Base-by-base conservation (phyloP, 2,113 vertebrate genomes). In the Oryctolagus cuniculus region DNA sequence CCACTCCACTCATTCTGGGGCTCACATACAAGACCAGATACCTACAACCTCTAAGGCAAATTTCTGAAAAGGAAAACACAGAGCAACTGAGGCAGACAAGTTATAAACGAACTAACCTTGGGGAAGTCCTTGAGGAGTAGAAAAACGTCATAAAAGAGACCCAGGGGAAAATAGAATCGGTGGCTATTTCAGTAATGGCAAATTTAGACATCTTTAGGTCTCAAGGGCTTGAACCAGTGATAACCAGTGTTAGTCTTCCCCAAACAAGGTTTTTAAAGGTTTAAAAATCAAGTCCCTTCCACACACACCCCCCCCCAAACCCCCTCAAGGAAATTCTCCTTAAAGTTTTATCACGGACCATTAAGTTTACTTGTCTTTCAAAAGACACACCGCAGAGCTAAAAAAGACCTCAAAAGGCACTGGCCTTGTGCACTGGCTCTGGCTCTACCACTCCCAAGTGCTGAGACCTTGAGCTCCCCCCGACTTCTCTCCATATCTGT, bases 291-390 rank as follows among this genome's bases (percentile, higher is more conserved):
- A 81, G 13, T 58, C 19, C 55, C 44, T 38, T 3, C 38, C 38
- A 4, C 38, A n/a, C n/a, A n/a, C n/a, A n/a, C 49, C 7, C 9
- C 4, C 6, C 6, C 9, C 17, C 67, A 67, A 91, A 75, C 17
- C n/a, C 34, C 29, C 91, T 44, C 44, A 44, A 93, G 79, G 67
- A 91, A 34, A 95, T 88, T 96, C 69, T 89, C 7, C 0, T 89
- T 91, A 80, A 94, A 80, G 25, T 91, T 93, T 95, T 63, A 91
- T 95, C n/a, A 69, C 58, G 29, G 66, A 69, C 22, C 81, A 91
- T 96, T 66, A 84, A 29, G 87, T 94, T 95, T 83, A 58, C 77
- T 69, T 72, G 78, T 89, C 55, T 66, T 87, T 90, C 89, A 83
- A 81, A 74, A 22, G 24, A 89, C 17, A 78, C n/a, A 70, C 66